phyloP scores from a whole-genome alignment of 2,797 vertebrate genomes.

The Corythornis leucogaster region DNA sequence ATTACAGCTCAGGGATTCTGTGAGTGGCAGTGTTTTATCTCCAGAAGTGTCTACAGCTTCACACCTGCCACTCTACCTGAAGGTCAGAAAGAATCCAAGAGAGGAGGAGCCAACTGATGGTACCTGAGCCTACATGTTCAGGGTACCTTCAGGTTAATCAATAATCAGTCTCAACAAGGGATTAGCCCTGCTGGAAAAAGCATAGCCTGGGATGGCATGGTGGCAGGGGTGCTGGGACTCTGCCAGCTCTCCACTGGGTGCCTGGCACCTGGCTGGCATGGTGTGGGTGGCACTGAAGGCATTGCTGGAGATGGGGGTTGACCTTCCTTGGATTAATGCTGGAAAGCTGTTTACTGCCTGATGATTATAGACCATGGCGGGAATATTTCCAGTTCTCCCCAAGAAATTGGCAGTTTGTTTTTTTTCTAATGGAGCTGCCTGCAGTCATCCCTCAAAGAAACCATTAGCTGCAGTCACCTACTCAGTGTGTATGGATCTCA shows the following conservation, averaged over 20 bases:
- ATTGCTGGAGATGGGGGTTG: background rate
- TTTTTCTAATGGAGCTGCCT: background rate
- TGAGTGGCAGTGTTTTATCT: background rate
- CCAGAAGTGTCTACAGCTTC: background rate
- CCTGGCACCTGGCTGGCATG: background rate
- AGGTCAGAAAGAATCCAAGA: background rate
- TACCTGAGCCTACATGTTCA: background rate
- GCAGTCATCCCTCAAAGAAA: background rate
- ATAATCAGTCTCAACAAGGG: background rate
- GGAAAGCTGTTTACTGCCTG: background rate
- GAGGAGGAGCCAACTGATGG: background rate
- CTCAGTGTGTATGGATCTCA: background rate
- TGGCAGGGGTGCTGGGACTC: background rate
- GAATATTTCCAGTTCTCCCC: background rate
- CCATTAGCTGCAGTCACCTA: background rate
- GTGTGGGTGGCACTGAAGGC: background rate
- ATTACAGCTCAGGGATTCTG: too few species aligned
- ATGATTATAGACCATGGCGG: background rate
- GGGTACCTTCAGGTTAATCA: background rate
- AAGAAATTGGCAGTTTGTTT: background rate
- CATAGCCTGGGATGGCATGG: background rate
- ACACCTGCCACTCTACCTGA: background rate
- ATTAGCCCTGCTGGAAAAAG: background rate
- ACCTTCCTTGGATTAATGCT: background rate
- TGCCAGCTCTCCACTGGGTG: background rate